phyloP scores from a whole-genome alignment of 2,113 vertebrate species.

The Syngnathus floridae region DNA sequence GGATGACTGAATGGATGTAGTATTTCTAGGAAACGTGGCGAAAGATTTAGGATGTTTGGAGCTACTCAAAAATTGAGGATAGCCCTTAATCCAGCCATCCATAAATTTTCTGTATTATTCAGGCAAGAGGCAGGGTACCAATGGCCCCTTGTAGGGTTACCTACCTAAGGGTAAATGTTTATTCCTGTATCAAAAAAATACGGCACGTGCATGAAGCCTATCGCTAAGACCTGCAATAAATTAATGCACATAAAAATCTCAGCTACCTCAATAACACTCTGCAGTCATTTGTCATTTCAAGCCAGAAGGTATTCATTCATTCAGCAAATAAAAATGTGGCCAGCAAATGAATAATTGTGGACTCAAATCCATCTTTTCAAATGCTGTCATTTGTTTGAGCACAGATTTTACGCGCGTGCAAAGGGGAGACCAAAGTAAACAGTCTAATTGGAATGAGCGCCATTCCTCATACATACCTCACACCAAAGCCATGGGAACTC shows the following conservation, averaged over 20 bases:
- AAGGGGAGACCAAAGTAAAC: conserved; percentile 62
- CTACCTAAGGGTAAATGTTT: background rate
- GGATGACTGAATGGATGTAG: background rate
- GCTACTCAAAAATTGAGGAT: too few relatives aligned
- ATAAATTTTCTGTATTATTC: background rate
- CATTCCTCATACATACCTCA: conserved; percentile 68
- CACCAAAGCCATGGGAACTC: conserved; percentile 68
- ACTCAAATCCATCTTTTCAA: background rate
- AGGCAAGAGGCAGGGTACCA: background rate
- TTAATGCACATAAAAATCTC: background rate
- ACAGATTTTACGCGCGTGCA: conserved; percentile 48
- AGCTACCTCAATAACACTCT: too few relatives aligned
- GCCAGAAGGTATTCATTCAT: conserved; percentile 3
- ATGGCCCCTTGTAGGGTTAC: background rate
- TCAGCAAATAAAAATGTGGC: background rate
- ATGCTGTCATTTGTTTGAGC: conserved; percentile 12
- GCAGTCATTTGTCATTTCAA: background rate
- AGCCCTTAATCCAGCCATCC: background rate
- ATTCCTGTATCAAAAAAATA: background rate
- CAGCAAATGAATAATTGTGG: background rate
- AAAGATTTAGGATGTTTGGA: background rate
- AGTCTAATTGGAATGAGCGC: conserved; percentile 65
- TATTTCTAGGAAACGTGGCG: background rate
- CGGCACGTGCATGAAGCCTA: too few relatives aligned
- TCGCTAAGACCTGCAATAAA: too few relatives aligned